phyloP scores from a whole-genome alignment of 2,797 vertebrate genomes.

The Myoxocephalus aenaeus region DNA sequence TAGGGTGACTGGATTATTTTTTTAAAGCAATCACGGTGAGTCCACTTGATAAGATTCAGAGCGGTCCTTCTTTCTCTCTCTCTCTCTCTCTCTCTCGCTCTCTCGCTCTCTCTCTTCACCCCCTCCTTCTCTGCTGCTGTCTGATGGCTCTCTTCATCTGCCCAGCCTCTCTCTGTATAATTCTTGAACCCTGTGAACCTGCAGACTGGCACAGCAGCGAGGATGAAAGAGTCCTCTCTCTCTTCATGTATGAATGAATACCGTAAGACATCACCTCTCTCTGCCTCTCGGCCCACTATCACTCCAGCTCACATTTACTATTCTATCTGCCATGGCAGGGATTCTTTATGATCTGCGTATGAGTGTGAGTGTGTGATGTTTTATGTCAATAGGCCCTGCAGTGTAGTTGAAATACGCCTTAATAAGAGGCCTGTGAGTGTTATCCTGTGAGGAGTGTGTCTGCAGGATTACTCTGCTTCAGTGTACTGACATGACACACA shows the following conservation, averaged over 20 bases:
- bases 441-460: constrained; percentile 15
- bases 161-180: constrained; percentile 34
- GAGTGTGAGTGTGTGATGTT: constrained; percentile 32
- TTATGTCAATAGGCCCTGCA: constrained; percentile 25
- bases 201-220: constrained; percentile 21
- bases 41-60: constrained; percentile 16
- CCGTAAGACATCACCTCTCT: constrained; percentile 29
- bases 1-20: neutral
- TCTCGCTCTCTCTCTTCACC: neutral
- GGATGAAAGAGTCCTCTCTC: constrained; percentile 52
- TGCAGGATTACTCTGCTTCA: neutral
- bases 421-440: constrained; percentile 6
- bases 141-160: constrained; percentile 28
- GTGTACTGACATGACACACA: neutral
- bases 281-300: constrained; percentile 23
- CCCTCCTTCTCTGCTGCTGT: neutral
- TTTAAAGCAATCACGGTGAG: neutral
- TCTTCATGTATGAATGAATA: constrained; percentile 35
- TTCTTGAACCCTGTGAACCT: constrained; percentile 58
- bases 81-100: neutral
- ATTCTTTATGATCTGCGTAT: constrained; percentile 22
- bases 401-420: constrained; percentile 11
- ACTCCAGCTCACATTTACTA: constrained; percentile 50
- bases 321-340: constrained; percentile 40
- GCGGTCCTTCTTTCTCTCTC: neutral